These are phyloP conservation scores for Canis aureus DNA, from an alignment of 2,113 vertebrate genomes.

Conservation along the genomic window DNA sequence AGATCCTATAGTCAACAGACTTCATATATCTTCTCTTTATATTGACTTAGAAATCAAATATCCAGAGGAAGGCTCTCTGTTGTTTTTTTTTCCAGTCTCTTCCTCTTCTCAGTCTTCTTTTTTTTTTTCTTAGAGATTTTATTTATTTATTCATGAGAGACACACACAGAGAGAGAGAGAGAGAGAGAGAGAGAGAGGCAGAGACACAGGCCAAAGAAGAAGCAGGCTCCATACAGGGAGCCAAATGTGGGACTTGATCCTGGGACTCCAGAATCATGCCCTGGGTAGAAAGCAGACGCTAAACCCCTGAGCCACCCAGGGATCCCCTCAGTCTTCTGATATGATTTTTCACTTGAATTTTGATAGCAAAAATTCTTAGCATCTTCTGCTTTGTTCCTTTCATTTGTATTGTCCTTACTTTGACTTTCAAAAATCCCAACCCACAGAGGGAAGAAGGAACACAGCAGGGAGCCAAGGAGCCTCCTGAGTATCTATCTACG, in stretches of 20 bases:
- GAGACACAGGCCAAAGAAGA: no score
- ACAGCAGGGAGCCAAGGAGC: not conserved
- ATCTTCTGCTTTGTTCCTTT: not conserved
- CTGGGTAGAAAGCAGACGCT: no score
- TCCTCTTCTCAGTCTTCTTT: not conserved
- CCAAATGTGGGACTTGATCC: no score
- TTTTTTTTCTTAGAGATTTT: no score
- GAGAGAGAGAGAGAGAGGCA: no score
- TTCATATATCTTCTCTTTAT: not conserved
- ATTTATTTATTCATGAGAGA: no score
- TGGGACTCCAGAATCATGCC: no score
- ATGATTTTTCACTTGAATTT: not conserved
- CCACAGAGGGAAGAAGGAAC: not conserved
- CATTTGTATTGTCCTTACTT: not conserved
- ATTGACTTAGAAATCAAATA: not conserved
- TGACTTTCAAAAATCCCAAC: not conserved
- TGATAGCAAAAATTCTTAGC: not conserved
- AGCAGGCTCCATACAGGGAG: no score
- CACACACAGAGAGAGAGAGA: no score
- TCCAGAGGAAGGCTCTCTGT: not conserved
- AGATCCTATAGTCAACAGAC: not conserved
- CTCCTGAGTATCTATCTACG: not conserved
- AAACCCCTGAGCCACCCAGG: no score
- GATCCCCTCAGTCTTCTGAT: not conserved
- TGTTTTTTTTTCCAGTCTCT: not conserved